Evolutionary conservation across 2,888 invertebrate species (phyloP).

Genomic region (Osmoderma eremita): DNA sequence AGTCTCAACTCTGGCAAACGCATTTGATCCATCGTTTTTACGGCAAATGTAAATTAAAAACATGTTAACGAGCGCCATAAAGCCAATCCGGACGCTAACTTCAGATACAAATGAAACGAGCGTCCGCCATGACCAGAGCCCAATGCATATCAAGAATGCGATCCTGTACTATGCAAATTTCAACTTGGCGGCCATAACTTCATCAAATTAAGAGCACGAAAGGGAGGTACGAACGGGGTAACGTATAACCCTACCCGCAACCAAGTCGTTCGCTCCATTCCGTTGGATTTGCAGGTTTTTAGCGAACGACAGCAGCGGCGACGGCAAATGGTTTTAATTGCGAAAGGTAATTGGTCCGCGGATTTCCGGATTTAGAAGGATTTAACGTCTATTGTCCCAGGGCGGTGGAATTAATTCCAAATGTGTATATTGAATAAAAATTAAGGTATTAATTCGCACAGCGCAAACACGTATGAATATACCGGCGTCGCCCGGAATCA

Average conservation of each 20-base stretch:
- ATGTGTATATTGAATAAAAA: constrained; percentile 52
- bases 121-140: constrained; percentile 4
- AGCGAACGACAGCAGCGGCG: constrained; percentile 33
- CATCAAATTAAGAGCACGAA: constrained; percentile 38
- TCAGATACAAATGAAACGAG: constrained; percentile 15
- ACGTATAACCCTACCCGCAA: constrained; percentile 11
- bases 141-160: constrained; percentile 26
- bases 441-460: constrained; percentile 47
- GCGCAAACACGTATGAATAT: not conserved
- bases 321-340: constrained; percentile 54
- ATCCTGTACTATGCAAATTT: constrained; percentile 34
- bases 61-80: constrained; percentile 20
- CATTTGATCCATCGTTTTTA: not conserved
- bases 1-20: too few relatives aligned
- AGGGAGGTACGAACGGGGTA: constrained; percentile 26
- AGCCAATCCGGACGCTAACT: constrained; percentile 8
- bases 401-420: constrained; percentile 50
- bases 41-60: constrained; percentile 20
- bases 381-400: constrained; percentile 48
- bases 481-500: not conserved
- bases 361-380: constrained; percentile 52
- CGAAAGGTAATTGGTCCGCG: constrained; percentile 53
- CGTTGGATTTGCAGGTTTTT: constrained; percentile 36
- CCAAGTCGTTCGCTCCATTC: constrained; percentile 24
- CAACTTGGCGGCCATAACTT: constrained; percentile 35